Conservation (phyloP, 2,888 invertebrate genomes). For the Meiosimyza platycephala region DNA sequence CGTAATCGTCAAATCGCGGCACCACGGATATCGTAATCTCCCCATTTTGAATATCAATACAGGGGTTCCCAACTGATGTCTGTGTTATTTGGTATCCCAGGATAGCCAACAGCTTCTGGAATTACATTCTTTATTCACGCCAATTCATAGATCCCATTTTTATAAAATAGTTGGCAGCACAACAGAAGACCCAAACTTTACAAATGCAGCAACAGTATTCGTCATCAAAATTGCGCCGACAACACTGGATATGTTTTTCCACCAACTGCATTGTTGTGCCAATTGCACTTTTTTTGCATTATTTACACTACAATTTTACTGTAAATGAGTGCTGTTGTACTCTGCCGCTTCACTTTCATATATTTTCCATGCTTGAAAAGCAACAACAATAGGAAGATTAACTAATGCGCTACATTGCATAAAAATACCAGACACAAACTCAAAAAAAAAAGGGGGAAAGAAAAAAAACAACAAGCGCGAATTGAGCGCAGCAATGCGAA, state of each 20-base stretch:
- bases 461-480: background rate
- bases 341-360: background rate
- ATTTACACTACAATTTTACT: background rate
- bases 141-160: too few relatives aligned
- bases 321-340: background rate
- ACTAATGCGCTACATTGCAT: conserved; percentile 15
- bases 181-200: background rate
- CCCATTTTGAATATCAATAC: too few relatives aligned
- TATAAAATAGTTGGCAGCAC: conserved; percentile 25
- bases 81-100: too few relatives aligned
- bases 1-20: too few relatives aligned
- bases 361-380: background rate
- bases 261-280: conserved; percentile 5
- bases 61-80: too few relatives aligned
- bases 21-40: too few relatives aligned
- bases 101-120: too few relatives aligned
- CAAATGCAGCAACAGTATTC: background rate
- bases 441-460: background rate
- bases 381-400: conserved; percentile 4
- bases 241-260: conserved; percentile 8
- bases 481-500: conserved; percentile 21
- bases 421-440: conserved; percentile 10
- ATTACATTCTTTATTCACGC: too few relatives aligned
- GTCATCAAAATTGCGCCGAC: background rate
- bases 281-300: conserved; percentile 12